These are phyloP conservation scores for Erinaceus europaeus DNA, from an alignment of 2,113 vertebrate genomes.

Conservation along the genomic window DNA sequence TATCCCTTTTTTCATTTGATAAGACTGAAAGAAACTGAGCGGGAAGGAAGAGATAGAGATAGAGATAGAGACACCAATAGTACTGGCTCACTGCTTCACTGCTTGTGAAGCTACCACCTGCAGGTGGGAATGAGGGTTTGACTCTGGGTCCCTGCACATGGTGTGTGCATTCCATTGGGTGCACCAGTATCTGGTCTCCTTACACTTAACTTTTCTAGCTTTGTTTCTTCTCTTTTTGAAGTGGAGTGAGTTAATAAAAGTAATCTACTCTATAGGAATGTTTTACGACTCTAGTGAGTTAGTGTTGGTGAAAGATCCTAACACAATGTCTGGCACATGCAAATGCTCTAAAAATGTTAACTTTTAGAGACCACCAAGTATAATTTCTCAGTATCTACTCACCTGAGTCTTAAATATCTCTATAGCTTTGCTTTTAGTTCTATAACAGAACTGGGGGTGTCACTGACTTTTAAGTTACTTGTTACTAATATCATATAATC, in stretches of 20 bases:
- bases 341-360: neutral
- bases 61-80: too few species aligned
- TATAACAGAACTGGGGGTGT: neutral
- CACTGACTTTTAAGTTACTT: neutral
- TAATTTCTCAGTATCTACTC: neutral
- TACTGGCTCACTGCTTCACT: too few species aligned
- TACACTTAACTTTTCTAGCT: neutral
- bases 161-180: too few species aligned
- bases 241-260: neutral
- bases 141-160: too few species aligned
- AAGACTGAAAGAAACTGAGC: too few species aligned
- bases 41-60: too few species aligned
- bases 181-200: too few species aligned
- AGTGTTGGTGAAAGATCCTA: neutral
- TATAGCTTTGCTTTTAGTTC: neutral
- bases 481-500: constrained; percentile 1
- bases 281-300: neutral
- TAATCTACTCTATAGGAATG: neutral
- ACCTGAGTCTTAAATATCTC: neutral
- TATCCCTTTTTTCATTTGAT: too few species aligned
- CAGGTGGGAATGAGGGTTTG: too few species aligned
- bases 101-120: too few species aligned
- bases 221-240: constrained; percentile 31
- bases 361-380: neutral
- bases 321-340: neutral